These are phyloP conservation scores for Mystacides longicornis DNA, from an alignment of 2,888 invertebrate species.

Conservation along the genomic window DNA sequence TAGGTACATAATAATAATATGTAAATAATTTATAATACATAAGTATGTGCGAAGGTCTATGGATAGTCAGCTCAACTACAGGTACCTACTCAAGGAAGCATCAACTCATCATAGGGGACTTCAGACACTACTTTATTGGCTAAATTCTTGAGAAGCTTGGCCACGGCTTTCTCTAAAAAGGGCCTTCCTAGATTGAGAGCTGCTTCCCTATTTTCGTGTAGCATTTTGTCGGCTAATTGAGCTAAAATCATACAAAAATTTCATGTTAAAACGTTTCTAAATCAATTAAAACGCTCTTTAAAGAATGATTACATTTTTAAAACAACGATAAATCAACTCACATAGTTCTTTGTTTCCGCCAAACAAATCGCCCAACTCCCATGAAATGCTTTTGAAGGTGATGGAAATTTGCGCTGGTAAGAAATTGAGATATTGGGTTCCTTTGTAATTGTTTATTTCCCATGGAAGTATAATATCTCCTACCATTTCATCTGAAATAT, in stretches of 20 bases:
- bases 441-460: too few species aligned
- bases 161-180: slow-evolving; percentile 47
- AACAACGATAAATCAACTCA: too few species aligned
- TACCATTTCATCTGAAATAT: too few species aligned
- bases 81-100: slow-evolving; percentile 32
- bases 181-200: slow-evolving; percentile 51
- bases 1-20: neutral
- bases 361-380: too few species aligned
- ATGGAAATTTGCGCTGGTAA: too few species aligned
- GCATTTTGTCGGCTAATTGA: slow-evolving; percentile 49
- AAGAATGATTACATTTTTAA: too few species aligned
- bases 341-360: too few species aligned
- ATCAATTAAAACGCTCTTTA: too few species aligned
- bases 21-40: neutral
- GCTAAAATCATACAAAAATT: slow-evolving; percentile 31
- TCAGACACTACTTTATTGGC: slow-evolving; percentile 50
- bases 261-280: neutral
- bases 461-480: too few species aligned
- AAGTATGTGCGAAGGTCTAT: neutral
- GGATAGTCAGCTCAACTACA: neutral
- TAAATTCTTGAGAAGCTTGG: slow-evolving; percentile 43
- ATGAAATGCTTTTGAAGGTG: too few species aligned
- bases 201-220: slow-evolving; percentile 54
- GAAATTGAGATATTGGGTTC: too few species aligned
- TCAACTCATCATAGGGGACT: slow-evolving; percentile 47